Conservation (phyloP, 2,797 vertebrate species). For the Rhinoraja longicauda region DNA sequence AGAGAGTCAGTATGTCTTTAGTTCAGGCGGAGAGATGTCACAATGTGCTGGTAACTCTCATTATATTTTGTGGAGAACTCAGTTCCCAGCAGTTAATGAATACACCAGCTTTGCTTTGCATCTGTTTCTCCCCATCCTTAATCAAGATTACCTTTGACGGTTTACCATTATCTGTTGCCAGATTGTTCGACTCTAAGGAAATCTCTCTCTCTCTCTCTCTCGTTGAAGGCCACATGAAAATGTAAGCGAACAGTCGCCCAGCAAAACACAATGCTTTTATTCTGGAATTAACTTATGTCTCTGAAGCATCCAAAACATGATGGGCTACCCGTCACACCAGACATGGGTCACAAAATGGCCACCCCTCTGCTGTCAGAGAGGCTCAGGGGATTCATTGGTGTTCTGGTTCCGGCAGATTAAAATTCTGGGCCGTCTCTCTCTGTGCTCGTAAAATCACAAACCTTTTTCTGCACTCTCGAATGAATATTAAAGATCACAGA, state of each 20-base stretch:
- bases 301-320: not conserved
- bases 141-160: not conserved
- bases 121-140: not conserved
- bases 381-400: not conserved
- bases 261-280: not conserved
- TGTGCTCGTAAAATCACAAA: not conserved
- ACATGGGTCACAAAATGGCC: not conserved
- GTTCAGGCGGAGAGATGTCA: not conserved
- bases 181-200: not conserved
- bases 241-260: not conserved
- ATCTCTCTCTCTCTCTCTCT: not conserved
- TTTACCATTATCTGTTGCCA: not conserved
- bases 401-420: not conserved
- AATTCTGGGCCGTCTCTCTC: not conserved
- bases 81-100: not conserved
- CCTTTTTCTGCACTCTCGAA: not conserved
- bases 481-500: not conserved
- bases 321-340: not conserved
- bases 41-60: not conserved
- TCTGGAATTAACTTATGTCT: not conserved
- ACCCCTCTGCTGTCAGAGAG: not conserved
- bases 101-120: not conserved
- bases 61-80: not conserved
- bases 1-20: not conserved
- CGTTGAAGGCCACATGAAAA: not conserved